Evolutionary conservation across 2,888 invertebrate genomes (phyloP).

Genomic region (Clepsis dumicolana): DNA sequence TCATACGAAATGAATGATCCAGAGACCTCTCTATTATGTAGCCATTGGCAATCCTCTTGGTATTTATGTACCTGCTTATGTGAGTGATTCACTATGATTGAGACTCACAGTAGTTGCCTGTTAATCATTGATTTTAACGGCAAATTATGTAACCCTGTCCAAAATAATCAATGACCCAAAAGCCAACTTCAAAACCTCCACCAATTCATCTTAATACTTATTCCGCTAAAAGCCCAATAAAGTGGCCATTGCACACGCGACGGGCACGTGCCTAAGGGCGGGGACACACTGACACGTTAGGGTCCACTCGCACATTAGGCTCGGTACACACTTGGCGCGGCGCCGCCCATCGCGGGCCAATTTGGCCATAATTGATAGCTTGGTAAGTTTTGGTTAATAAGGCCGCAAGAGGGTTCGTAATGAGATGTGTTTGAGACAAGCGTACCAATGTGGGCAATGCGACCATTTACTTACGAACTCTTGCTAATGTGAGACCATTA

Average conservation of each 20-base stretch:
- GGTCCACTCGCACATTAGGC: slow-evolving; percentile 50
- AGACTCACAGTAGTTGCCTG: too few species aligned
- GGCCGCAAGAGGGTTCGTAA: slow-evolving; percentile 14
- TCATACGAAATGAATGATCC: too few species aligned
- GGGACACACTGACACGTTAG: slow-evolving; percentile 57
- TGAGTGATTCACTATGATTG: too few species aligned
- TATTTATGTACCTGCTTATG: too few species aligned
- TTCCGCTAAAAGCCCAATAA: slow-evolving; percentile 63
- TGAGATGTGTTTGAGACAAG: slow-evolving; percentile 22
- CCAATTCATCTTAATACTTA: slow-evolving; percentile 33
- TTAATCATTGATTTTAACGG: too few species aligned
- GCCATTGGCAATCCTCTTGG: too few species aligned
- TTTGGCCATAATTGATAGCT: slow-evolving; percentile 63
- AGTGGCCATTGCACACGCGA: slow-evolving; percentile 71
- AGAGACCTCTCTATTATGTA: too few species aligned
- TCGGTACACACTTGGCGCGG: slow-evolving; percentile 46
- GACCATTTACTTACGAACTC: too few species aligned
- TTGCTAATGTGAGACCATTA: too few species aligned
- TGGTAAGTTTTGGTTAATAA: slow-evolving; percentile 49
- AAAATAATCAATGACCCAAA: not conserved
- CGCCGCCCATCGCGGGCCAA: slow-evolving; percentile 64
- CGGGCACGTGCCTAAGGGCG: slow-evolving; percentile 65
- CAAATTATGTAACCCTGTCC: too few species aligned
- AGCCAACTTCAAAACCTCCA: not conserved
- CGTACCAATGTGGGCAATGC: not conserved